Evolutionary conservation across 2,797 vertebrate species (phyloP).

Genomic region (Sebastes taczanowskii): DNA sequence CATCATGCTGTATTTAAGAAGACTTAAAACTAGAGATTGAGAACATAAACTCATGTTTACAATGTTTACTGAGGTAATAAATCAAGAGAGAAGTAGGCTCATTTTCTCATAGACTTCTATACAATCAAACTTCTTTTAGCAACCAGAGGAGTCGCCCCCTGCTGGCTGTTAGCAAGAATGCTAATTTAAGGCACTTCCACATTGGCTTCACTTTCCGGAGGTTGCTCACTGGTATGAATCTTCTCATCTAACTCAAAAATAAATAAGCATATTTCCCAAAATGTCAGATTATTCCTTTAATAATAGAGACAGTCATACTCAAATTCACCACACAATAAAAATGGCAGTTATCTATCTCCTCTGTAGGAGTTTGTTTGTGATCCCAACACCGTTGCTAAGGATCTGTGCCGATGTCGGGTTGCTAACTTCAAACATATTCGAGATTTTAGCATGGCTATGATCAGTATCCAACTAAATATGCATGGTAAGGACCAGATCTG

Average conservation of each 20-base stretch:
- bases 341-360: background rate
- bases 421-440: conserved; percentile 28
- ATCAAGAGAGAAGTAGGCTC: too few species aligned
- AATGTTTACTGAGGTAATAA: too few species aligned
- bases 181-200: too few species aligned
- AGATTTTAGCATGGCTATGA: conserved; percentile 3
- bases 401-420: background rate
- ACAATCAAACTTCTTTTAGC: too few species aligned
- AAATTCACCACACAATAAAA: background rate
- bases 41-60: too few species aligned
- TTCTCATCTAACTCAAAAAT: background rate
- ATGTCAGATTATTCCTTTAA: background rate
- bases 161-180: too few species aligned
- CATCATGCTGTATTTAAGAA: too few species aligned
- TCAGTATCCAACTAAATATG: background rate
- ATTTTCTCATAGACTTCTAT: too few species aligned
- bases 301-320: background rate
- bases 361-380: background rate
- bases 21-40: too few species aligned
- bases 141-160: too few species aligned
- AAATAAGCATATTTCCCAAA: background rate
- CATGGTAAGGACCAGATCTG: background rate
- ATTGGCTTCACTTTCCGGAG: too few species aligned
- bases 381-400: conserved; percentile 1
- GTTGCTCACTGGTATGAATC: too few species aligned